Conservation (phyloP, 2,797 vertebrate genomes). For the Acestrorhynchus altus region DNA sequence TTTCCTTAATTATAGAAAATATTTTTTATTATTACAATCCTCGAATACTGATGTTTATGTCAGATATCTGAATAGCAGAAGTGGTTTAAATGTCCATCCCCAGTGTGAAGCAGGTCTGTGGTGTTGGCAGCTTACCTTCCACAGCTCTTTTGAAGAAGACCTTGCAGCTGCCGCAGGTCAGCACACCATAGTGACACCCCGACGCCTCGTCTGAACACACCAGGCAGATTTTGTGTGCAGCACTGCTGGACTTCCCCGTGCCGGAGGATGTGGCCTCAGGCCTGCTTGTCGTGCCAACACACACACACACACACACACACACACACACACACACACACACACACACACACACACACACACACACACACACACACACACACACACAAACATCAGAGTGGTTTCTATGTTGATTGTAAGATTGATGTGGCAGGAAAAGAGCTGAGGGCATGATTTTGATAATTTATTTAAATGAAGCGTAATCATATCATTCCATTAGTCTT, state of each 20-base stretch:
- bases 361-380: conserved; percentile 11
- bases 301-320: neutral
- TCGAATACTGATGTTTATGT: neutral
- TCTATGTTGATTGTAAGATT: neutral
- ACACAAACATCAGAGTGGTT: neutral
- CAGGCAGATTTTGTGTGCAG: conserved; percentile 93
- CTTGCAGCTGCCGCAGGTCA: conserved; percentile 99
- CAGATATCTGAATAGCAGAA: no score
- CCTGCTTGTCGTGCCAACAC: conserved; percentile 61
- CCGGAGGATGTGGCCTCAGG: conserved; percentile 78
- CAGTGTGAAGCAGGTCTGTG: conserved; percentile 7
- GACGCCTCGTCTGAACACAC: conserved; percentile 98
- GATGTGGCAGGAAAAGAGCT: neutral
- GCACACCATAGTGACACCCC: conserved; percentile 96
- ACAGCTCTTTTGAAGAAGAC: conserved; percentile 99
- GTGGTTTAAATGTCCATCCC: neutral
- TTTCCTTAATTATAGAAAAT: neutral
- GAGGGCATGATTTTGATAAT: neutral
- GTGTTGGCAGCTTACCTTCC: conserved; percentile 84
- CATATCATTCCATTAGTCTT: neutral
- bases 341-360: conserved; percentile 11
- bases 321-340: neutral
- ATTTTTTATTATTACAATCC: neutral
- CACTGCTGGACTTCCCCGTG: conserved; percentile 80
- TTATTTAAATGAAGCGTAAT: neutral